Base-by-base conservation (phyloP, 2,888 invertebrate species). In the Fissipunctia ypsillon region DNA sequence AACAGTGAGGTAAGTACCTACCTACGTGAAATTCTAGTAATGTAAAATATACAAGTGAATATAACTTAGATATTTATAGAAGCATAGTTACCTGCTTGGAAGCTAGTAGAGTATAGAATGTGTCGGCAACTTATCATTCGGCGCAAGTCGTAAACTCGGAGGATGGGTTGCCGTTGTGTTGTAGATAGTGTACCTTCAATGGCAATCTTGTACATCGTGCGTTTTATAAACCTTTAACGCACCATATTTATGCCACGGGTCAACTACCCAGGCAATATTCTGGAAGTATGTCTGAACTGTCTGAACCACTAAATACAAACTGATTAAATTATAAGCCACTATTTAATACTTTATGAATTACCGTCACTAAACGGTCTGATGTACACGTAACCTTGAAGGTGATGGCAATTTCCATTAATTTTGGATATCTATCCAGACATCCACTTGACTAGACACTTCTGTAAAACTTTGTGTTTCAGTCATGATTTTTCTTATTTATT, bases 41-140 rank as follows among this genome's bases (percentile, higher is more conserved):
- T 65, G 54, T 71, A 65, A 60, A 82, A 78, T 78, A 64, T 64
- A 63, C 43, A 56, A 22, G 69, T 48, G 68, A 67, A 56, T 41
- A 25, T 31, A 43, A 73, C 48, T n/a, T 48, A 48, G n/a, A 31
- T 72, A 67, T 60, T 14, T 57, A 43, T 35, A 76, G 73, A 5
- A 43, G 16, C 25, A 25, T 31, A 16, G 22, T 56, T 61, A 56
- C 48, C 43, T 75, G 69, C 48, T 67, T 67, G 59, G 48, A 50
- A 59, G 63, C 63, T 64, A 63, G 67, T 64, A 45, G 66, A 71
- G 78, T 57, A 70, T 65, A 65, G 52, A 57, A 65, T 69, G 65
- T 80, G 84, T 71, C 81, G 61, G 84, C 76, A 80, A 81, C 84
- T 84, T 81, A 84, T 81, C 81, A 80, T 75, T 81, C 84, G 75